These are phyloP conservation scores for Lineus longissimus DNA, from an alignment of 1,140 invertebrate genomes.

Conservation along the genomic window DNA sequence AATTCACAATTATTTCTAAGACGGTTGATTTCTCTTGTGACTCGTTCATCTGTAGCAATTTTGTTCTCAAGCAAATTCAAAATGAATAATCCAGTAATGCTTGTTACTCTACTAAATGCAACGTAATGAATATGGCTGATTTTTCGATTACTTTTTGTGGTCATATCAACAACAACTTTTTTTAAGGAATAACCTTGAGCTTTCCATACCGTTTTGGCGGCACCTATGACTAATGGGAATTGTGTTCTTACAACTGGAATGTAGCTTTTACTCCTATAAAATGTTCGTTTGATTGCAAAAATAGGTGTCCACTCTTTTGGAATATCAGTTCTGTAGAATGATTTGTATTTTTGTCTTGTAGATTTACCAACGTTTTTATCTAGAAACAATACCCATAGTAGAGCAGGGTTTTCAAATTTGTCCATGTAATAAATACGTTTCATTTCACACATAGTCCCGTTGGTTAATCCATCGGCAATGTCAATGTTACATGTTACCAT, in stretches of 20 bases:
- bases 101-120: neutral
- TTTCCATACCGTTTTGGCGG: neutral
- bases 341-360: neutral
- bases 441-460: too few relatives aligned
- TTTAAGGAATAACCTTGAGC: neutral
- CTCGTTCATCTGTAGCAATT: neutral
- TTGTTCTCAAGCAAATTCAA: too few relatives aligned
- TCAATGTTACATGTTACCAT: too few relatives aligned
- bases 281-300: neutral
- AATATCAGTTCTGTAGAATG: neutral
- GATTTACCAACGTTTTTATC: neutral
- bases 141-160: neutral
- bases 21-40: neutral
- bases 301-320: neutral
- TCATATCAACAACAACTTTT: neutral
- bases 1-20: neutral
- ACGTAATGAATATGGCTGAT: neutral
- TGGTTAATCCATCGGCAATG: too few relatives aligned
- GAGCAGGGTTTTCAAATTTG: neutral
- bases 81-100: neutral
- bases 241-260: neutral
- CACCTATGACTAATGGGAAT: neutral
- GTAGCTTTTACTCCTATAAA: neutral
- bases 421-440: conserved; percentile 6
- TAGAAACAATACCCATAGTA: neutral